These are phyloP conservation scores for Todus mexicanus DNA, from an alignment of 2,797 vertebrate genomes.

Conservation along the genomic window DNA sequence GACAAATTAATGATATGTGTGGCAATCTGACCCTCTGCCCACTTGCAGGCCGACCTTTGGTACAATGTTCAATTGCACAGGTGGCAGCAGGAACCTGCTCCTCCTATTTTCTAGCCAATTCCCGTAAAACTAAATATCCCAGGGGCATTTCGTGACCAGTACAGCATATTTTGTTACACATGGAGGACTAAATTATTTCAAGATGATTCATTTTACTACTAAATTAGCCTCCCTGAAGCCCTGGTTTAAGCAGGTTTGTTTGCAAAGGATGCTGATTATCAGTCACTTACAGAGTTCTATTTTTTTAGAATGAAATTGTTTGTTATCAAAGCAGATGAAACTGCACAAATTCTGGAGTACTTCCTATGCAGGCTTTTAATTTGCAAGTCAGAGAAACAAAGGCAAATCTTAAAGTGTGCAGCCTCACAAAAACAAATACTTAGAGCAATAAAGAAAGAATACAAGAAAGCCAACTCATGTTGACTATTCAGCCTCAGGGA, in stretches of 20 bases:
- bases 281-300: not conserved
- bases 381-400: not conserved
- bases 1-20: not conserved
- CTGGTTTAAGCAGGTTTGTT: not conserved
- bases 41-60: not conserved
- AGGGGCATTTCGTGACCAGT: not conserved
- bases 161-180: not conserved
- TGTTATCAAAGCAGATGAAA: not conserved
- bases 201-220: not conserved
- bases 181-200: not conserved
- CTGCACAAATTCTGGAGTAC: not conserved
- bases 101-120: not conserved
- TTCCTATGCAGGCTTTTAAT: not conserved
- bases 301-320: not conserved
- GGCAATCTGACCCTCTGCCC: not conserved
- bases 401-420: not conserved
- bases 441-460: not conserved
- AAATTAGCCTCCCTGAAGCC: not conserved
- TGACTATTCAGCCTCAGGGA: not conserved
- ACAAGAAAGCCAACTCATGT: not conserved
- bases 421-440: not conserved
- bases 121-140: not conserved
- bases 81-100: not conserved
- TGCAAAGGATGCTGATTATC: not conserved
- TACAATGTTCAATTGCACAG: not conserved